phyloP scores from a whole-genome alignment of 2,113 vertebrate genomes.

The Porphyrio hochstetteri region DNA sequence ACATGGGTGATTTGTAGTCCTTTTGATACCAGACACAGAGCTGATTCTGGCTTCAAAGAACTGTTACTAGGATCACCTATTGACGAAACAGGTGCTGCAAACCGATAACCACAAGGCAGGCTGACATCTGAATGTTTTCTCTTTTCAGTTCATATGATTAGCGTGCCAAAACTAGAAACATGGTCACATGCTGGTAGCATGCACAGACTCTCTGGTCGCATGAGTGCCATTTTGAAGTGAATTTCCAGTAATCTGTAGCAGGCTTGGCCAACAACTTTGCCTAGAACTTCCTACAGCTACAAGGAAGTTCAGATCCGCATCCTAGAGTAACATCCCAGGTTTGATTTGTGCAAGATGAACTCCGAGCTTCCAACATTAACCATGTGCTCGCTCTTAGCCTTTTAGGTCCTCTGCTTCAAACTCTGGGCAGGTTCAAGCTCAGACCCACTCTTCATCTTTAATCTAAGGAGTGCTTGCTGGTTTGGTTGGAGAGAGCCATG shows the following conservation, averaged over 20 bases:
- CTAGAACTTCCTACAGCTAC: not conserved
- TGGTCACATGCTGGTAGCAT: not conserved
- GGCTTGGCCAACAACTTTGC: not conserved
- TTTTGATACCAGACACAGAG: not conserved
- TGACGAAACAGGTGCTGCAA: not conserved
- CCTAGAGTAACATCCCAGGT: not conserved
- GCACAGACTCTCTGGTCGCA: not conserved
- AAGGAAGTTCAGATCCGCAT: not conserved
- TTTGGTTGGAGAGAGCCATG: not conserved
- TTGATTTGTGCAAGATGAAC: not conserved
- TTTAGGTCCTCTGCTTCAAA: not conserved
- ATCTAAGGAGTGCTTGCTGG: not conserved
- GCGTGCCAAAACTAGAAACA: not conserved
- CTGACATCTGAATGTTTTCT: not conserved
- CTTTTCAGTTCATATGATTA: not conserved
- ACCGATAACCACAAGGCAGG: not conserved
- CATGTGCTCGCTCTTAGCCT: not conserved
- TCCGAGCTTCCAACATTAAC: not conserved
- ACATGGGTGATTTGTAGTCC: not conserved
- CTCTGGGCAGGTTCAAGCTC: not conserved
- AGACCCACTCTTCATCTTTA: not conserved
- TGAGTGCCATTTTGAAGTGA: not conserved
- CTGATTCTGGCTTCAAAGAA: not conserved
- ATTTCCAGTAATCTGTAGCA: not conserved
- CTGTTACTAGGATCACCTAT: not conserved